phyloP scores from a whole-genome alignment of 2,113 vertebrate species.

The Coptodon rendalli region DNA sequence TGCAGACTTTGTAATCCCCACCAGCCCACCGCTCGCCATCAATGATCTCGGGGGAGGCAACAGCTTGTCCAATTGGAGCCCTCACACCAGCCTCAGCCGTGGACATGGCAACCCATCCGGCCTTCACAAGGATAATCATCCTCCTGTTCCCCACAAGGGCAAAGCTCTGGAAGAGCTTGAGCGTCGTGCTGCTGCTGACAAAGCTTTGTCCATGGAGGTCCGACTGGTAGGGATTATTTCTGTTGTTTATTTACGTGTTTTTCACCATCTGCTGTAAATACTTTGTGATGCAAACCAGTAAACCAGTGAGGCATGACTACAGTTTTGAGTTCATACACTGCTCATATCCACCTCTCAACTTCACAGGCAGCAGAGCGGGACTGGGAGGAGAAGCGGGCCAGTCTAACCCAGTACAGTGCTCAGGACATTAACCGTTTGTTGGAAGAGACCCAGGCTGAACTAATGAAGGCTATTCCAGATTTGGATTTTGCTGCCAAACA shows the following conservation, averaged over 20 bases:
- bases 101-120: conserved; percentile 60
- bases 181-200: conserved; percentile 80
- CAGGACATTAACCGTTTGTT: conserved; percentile 96
- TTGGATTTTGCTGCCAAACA: conserved; percentile 94
- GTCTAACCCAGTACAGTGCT: conserved; percentile 91
- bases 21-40: conserved; percentile 82
- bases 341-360: neutral
- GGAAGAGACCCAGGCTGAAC: conserved; percentile 94
- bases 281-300: neutral
- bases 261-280: neutral
- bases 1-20: conserved; percentile 83
- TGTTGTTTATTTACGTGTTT: neutral
- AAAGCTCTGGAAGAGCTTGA: conserved; percentile 80
- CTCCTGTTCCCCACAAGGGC: conserved; percentile 78
- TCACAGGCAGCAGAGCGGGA: conserved; percentile 89
- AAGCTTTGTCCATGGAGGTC: conserved; percentile 87
- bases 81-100: conserved; percentile 61
- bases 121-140: conserved; percentile 70
- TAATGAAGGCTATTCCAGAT: conserved; percentile 98
- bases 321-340: neutral
- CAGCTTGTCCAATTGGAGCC: conserved; percentile 72
- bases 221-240: conserved; percentile 65
- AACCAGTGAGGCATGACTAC: neutral
- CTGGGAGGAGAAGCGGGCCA: conserved; percentile 97
- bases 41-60: conserved; percentile 76